Conservation (phyloP, 1,140 invertebrate species). For the Drosophila leontia region DNA sequence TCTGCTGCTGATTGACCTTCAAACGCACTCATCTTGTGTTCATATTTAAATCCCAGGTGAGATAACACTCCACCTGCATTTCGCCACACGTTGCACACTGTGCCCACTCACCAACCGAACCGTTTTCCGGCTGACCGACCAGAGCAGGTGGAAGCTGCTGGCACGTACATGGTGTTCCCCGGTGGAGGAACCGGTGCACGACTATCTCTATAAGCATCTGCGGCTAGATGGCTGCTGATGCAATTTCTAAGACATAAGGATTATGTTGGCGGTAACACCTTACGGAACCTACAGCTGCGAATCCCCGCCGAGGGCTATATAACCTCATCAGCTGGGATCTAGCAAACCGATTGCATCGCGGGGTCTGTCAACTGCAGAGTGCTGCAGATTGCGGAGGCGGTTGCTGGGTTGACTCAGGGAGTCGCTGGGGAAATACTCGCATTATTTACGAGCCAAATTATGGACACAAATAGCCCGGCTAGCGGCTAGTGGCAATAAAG, state of each 20-base stretch:
- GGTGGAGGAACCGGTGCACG: background rate
- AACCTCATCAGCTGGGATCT: constrained; percentile 3
- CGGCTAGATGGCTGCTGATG: constrained; percentile 25
- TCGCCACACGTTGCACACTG: background rate
- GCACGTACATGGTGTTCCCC: constrained; percentile 6
- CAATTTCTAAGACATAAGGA: constrained; percentile 33
- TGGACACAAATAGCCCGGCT: constrained; percentile 23
- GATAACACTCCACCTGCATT: constrained; percentile 2
- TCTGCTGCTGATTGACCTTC: constrained; percentile 25
- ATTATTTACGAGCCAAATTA: constrained; percentile 46
- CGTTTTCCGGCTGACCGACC: constrained; percentile 6
- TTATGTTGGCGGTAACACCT: constrained; percentile 18
- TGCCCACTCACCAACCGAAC: constrained; percentile 5
- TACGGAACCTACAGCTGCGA: constrained; percentile 10
- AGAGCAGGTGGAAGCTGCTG: background rate
- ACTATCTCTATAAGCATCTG: constrained; percentile 20
- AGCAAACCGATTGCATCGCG: constrained; percentile 19
- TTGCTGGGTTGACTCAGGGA: background rate
- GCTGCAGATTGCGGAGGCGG: background rate
- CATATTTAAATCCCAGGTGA: background rate
- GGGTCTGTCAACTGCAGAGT: constrained; percentile 14
- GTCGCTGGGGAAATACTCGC: background rate
- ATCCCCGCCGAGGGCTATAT: background rate
- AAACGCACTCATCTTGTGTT: background rate
- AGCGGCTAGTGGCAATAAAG: constrained; percentile 31